Evolutionary conservation across 2,113 vertebrate species (phyloP), one percentile per base, ranked within the genome.

Genomic region (Bucco capensis): DNA sequence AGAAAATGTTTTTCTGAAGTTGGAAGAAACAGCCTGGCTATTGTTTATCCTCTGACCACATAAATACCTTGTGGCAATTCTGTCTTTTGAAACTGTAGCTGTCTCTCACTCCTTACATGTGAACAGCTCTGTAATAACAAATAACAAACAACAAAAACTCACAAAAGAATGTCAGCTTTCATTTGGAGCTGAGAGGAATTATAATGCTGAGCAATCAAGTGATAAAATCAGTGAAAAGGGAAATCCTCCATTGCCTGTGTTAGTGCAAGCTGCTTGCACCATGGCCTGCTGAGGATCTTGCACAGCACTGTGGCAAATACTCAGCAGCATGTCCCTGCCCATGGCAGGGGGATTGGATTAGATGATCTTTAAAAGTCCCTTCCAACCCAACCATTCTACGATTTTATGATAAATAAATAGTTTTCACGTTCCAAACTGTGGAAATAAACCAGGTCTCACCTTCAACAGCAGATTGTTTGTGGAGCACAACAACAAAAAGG

Each of bases 1-100:
- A 74, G 72, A 84, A 90, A 88, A 91, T 33, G n/a, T 53, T 81
- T 92, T 92, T 93, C 83, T 84, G 86, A 92, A 92, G 86, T 84
- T 86, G 57, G 86, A 80, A 78, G 76, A 73, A 81, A 91, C 86
- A 92, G 88, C 73, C 73, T 88, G 74, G 10, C 38, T 89, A 86
- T 90, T 89, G 74, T 90, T 94, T 58, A 35, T 76, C 60, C 60
- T 90, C 56, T 85, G 58, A 87, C 89, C 87, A 81, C 84, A 78
- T 37, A 89, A 92, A 95, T 92, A 93, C 57, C 57, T 89, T 62
- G 53, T 53, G 72, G 75, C 49, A 95, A 67, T 95, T 66, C 58
- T 23, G 35, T 38, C n/a, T 83, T 92, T 86, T 79, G 53, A 86
- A 92, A 92, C 23, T 72, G 77, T 50, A 82, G 38, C 14, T 10